Percentiles rank a stretch among this genome's conserved stretches.
Conservation (phyloP, 2,113 vertebrate species). For the Thymallus thymallus region DNA sequence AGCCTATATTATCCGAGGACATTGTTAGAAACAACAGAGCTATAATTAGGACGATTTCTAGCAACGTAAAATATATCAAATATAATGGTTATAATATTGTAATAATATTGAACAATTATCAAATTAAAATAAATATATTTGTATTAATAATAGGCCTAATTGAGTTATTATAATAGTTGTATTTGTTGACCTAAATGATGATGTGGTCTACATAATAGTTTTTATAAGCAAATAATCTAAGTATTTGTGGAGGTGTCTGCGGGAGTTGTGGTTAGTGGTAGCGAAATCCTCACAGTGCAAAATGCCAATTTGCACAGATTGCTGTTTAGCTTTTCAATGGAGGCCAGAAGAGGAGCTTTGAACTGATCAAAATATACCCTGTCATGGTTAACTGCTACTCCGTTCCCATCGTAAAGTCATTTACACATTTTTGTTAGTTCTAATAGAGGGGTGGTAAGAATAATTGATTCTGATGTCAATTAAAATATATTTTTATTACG, state of each 20-base stretch:
- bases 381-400: conserved; percentile 29
- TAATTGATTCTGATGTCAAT: conserved; percentile 51
- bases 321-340: conserved; percentile 7
- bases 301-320: background rate
- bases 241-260: background rate
- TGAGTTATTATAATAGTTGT: background rate
- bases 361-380: conserved; percentile 27
- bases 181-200: background rate
- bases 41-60: too few relatives aligned
- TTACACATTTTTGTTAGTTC: conserved; percentile 42
- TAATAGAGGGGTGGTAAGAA: conserved; percentile 46
- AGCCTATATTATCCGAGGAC: too few relatives aligned
- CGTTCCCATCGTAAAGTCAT: conserved; percentile 36
- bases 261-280: background rate
- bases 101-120: too few relatives aligned
- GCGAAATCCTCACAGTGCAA: background rate
- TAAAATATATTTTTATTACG: conserved; percentile 60
- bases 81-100: too few relatives aligned
- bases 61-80: too few relatives aligned
- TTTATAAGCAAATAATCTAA: background rate
- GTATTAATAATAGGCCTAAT: background rate
- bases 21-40: too few relatives aligned
- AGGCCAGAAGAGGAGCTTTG: conserved; percentile 9
- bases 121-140: too few relatives aligned
- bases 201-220: background rate